These are phyloP conservation scores for Papilio machaon DNA, from an alignment of 1,140 invertebrate genomes.

Conservation along the genomic window DNA sequence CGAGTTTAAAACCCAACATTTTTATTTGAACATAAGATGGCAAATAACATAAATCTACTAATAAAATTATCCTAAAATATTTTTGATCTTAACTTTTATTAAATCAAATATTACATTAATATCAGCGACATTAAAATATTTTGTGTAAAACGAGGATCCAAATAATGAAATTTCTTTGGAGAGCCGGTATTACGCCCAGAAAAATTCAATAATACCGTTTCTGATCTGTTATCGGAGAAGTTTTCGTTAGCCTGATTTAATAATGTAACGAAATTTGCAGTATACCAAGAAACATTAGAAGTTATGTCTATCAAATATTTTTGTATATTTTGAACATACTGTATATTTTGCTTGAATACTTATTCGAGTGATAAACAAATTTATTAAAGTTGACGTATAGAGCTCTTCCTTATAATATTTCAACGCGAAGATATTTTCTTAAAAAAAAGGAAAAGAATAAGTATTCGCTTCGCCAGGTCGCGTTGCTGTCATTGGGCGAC, in stretches of 20 bases:
- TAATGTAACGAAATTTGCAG: constrained; percentile 2
- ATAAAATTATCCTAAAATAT: neutral
- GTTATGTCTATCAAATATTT: neutral
- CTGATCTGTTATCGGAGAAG: constrained; percentile 18
- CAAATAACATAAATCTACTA: neutral
- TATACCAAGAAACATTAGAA: neutral
- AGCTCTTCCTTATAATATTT: neutral
- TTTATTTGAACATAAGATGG: neutral
- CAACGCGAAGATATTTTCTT: neutral
- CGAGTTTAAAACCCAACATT: no score
- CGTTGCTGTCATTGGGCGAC: neutral
- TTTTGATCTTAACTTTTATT: neutral
- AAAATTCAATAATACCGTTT: constrained; percentile 15
- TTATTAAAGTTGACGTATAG: neutral
- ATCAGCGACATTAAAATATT: constrained; percentile 6
- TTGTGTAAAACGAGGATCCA: constrained; percentile 3
- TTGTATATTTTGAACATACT: no score
- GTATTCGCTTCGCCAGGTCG: neutral
- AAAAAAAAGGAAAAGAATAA: neutral
- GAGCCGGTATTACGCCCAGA: neutral
- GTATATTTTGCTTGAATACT: neutral
- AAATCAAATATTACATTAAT: neutral
- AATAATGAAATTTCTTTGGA: constrained; percentile 15
- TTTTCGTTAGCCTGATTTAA: constrained; percentile 9
- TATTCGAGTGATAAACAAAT: neutral